Evolutionary conservation across 92 coral and sea anemone genomes (phyloP).

Genomic region (Heliopora coerulea): DNA sequence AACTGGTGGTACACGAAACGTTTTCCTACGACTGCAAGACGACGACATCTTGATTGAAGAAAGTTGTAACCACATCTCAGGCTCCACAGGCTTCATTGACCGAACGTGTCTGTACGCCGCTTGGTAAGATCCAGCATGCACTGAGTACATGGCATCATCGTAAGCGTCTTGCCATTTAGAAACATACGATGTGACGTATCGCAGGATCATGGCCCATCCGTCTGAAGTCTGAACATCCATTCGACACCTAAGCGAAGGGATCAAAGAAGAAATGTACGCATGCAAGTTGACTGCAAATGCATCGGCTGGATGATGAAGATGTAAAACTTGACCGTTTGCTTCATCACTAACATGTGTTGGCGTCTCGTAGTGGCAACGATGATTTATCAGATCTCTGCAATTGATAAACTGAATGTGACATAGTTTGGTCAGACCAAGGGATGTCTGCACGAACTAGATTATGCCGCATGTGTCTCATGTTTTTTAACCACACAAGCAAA

Average conservation of each 20-base stretch:
- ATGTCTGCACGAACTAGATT: conserved; percentile 3
- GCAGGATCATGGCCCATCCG: conserved; percentile 3
- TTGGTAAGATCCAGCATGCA: conserved; percentile 1
- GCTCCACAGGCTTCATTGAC: conserved; percentile 19
- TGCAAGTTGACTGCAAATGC: background rate
- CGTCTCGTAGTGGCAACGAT: background rate
- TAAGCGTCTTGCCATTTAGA: conserved; percentile 7
- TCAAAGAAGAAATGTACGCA: conserved; percentile 1
- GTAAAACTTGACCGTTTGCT: too few relatives aligned
- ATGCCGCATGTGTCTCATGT: background rate
- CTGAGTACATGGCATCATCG: conserved; percentile 1
- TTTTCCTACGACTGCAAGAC: conserved; percentile 21
- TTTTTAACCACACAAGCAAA: conserved; percentile 37
- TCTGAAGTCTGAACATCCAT: conserved; percentile 24
- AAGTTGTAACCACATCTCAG: conserved; percentile 20
- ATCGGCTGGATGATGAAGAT: conserved; percentile 5
- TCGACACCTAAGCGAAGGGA: background rate
- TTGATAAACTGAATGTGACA: background rate
- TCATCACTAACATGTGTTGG: background rate
- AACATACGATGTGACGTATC: conserved; percentile 14
- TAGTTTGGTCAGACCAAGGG: background rate
- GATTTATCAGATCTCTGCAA: background rate
- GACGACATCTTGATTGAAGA: conserved; percentile 5
- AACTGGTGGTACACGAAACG: background rate
- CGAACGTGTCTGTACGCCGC: conserved; percentile 6